Evolutionary conservation across 2,797 vertebrate genomes (phyloP).

Genomic region (Argya squamiceps): DNA sequence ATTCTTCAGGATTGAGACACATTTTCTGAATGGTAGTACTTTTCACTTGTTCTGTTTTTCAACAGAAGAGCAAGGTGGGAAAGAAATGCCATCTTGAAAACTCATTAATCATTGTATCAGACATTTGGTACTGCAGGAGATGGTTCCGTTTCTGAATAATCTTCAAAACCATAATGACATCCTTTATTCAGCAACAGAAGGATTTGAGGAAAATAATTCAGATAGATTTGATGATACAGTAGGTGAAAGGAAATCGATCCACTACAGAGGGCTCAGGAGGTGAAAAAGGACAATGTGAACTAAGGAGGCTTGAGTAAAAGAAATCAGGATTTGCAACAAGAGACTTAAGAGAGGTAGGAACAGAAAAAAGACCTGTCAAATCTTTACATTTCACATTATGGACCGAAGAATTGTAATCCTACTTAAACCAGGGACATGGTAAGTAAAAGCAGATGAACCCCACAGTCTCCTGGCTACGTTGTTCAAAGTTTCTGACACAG

Average conservation of each 20-base stretch:
- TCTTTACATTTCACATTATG: neutral
- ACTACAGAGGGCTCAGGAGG: neutral
- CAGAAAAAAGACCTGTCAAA: neutral
- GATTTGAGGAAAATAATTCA: constrained; percentile 4
- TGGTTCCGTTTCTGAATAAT: neutral
- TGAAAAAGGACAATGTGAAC: neutral
- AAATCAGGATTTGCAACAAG: neutral
- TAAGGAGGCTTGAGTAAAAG: neutral
- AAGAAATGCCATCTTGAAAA: neutral
- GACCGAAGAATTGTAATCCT: neutral
- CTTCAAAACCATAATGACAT: neutral
- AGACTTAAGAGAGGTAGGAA: neutral
- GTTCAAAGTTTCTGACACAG: neutral
- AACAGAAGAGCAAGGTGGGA: neutral
- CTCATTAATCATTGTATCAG: neutral
- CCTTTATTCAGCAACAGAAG: neutral
- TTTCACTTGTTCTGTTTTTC: neutral
- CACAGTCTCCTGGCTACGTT: neutral
- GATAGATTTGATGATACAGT: neutral
- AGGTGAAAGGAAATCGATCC: neutral
- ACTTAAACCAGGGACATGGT: neutral
- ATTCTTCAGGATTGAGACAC: neutral
- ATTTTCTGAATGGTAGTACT: neutral
- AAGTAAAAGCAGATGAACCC: neutral
- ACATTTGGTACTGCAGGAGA: neutral